Conservation (phyloP, 2,113 vertebrate genomes). For the Otus sunia region DNA sequence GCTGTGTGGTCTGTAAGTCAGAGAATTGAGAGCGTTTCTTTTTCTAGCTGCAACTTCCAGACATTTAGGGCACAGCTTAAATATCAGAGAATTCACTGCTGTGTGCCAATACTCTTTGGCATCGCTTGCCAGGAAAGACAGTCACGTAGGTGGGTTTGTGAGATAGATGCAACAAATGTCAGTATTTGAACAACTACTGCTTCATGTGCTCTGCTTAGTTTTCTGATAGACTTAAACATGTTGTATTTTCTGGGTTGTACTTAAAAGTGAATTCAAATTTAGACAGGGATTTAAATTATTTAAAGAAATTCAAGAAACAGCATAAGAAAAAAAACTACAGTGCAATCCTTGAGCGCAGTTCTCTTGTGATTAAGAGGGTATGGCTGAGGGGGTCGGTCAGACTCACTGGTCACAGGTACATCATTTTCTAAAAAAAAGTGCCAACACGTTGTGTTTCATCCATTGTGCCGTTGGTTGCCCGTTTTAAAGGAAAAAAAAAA, state of each 20-base stretch:
- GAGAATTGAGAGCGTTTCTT: neutral
- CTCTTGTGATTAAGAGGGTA: neutral
- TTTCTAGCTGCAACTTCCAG: neutral
- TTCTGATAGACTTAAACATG: neutral
- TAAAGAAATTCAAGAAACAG: neutral
- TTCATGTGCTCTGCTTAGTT: neutral
- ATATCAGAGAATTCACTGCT: neutral
- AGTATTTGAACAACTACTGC: neutral
- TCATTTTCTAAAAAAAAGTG: fast-evolving
- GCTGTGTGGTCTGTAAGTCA: neutral
- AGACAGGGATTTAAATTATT: neutral
- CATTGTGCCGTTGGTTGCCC: fast-evolving
- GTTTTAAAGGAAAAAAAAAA: neutral
- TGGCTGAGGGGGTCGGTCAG: neutral
- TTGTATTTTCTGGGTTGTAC: neutral
- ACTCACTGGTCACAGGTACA: neutral
- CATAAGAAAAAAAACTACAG: neutral
- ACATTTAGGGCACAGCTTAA: neutral
- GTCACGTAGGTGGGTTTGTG: neutral
- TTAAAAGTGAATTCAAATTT: neutral
- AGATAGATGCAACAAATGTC: neutral
- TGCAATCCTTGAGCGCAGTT: fast-evolving
- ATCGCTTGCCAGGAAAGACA: neutral
- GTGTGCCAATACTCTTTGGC: neutral
- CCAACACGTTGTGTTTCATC: fast-evolving